Evolutionary conservation across 2,113 vertebrate genomes (phyloP).

Genomic region (Tretioscincus oriximinensis): DNA sequence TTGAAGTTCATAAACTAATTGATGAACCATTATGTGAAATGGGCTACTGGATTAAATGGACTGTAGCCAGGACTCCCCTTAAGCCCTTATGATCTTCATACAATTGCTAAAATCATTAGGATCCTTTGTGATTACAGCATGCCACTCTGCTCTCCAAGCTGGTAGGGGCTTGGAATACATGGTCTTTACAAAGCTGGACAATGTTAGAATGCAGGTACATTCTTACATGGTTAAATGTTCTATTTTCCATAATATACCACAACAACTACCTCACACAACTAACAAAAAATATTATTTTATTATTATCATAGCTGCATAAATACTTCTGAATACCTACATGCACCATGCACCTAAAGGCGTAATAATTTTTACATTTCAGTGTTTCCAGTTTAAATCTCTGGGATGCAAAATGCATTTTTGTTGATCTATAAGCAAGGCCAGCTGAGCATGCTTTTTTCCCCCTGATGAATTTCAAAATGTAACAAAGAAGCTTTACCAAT

Average conservation of each 20-base stretch:
- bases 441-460: constrained; percentile 23
- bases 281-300: constrained; percentile 13
- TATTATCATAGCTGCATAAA: constrained; percentile 14
- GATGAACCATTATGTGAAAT: too few relatives aligned
- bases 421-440: constrained; percentile 16
- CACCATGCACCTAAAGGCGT: constrained; percentile 11
- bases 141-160: too few relatives aligned
- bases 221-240: background rate
- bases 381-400: background rate
- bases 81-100: too few relatives aligned
- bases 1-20: too few relatives aligned
- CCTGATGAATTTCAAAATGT: constrained; percentile 3
- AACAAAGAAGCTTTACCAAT: constrained; percentile 5
- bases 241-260: background rate
- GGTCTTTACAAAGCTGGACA: background rate
- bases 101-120: too few relatives aligned
- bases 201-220: background rate
- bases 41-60: too few relatives aligned
- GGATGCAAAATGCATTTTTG: constrained; percentile 25
- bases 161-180: background rate
- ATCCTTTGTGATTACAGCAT: too few relatives aligned
- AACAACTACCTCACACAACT: background rate
- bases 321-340: constrained; percentile 19
- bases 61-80: too few relatives aligned
- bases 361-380: constrained; percentile 3